Conservation (phyloP, 2,113 vertebrate species). For the Gambusia holbrooki region DNA sequence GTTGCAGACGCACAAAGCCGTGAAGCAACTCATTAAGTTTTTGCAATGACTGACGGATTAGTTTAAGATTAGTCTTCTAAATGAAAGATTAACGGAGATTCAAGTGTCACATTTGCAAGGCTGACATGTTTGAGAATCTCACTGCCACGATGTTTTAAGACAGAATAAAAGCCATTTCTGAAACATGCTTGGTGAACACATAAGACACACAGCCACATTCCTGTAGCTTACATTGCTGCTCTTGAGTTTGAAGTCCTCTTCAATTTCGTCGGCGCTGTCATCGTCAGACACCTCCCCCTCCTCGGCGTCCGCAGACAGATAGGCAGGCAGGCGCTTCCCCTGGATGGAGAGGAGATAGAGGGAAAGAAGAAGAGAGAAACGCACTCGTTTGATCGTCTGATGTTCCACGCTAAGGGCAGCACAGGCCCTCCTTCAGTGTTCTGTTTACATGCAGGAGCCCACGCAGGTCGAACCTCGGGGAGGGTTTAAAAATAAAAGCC, state of each 20-base stretch:
- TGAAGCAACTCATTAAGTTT: neutral
- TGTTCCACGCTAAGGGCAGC: neutral
- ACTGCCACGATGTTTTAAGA: neutral
- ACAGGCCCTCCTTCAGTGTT: neutral
- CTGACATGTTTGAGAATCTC: neutral
- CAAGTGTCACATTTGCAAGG: neutral
- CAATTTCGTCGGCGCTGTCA: conserved; percentile 97
- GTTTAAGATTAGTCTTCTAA: neutral
- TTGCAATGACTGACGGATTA: neutral
- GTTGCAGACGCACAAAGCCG: neutral
- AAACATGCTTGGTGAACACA: neutral
- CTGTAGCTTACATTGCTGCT: conserved; percentile 81
- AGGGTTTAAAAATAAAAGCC: conserved; percentile 11
- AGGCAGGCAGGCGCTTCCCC: conserved; percentile 93
- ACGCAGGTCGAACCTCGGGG: conserved; percentile 16
- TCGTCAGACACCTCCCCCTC: conserved; percentile 98
- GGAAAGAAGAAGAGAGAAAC: conserved; percentile 1
- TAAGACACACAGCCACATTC: neutral
- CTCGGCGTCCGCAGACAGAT: conserved; percentile 90
- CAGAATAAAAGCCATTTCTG: neutral
- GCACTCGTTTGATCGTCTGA: conserved; percentile 17
- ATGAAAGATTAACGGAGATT: neutral
- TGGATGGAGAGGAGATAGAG: conserved; percentile 58
- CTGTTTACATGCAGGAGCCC: conserved; percentile 7
- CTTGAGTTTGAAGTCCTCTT: conserved; percentile 96